These are phyloP conservation scores for Globicephala melas DNA, from an alignment of 2,113 vertebrate species.

Conservation along the genomic window DNA sequence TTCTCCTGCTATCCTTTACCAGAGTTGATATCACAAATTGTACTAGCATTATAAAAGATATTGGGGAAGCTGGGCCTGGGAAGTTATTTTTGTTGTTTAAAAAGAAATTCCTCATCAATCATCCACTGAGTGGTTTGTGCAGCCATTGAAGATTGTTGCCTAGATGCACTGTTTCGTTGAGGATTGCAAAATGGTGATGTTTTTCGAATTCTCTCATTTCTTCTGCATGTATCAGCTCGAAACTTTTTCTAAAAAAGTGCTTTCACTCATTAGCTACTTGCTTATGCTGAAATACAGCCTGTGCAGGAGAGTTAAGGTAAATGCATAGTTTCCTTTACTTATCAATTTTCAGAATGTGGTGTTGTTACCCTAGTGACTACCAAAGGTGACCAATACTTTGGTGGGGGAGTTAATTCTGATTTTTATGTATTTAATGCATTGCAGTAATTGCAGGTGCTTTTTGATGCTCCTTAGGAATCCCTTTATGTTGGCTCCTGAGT, in stretches of 20 bases:
- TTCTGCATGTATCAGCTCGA: not conserved
- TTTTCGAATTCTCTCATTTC: not conserved
- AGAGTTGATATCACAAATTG: not conserved
- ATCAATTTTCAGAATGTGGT: not conserved
- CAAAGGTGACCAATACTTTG: not conserved
- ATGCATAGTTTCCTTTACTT: not conserved
- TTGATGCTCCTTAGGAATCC: not conserved
- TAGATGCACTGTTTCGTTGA: not conserved
- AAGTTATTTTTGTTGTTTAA: not conserved
- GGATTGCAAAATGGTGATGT: not conserved
- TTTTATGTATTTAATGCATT: not conserved
- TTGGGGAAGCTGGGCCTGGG: not conserved
- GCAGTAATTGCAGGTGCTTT: not conserved
- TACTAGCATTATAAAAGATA: not conserved
- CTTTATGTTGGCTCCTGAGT: not conserved
- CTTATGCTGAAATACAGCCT: not conserved
- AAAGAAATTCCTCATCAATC: not conserved
- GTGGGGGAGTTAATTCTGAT: not conserved
- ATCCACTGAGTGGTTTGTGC: not conserved
- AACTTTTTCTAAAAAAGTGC: not conserved
- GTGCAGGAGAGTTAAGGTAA: not conserved
- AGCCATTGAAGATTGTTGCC: not conserved
- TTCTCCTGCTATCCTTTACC: not conserved
- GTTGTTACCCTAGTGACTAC: not conserved
- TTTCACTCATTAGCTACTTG: not conserved